A percentile compares a stretch with the other conserved stretches of the same genome.
Conservation (phyloP, 2,113 vertebrate genomes). For the Paratilapia polleni region DNA sequence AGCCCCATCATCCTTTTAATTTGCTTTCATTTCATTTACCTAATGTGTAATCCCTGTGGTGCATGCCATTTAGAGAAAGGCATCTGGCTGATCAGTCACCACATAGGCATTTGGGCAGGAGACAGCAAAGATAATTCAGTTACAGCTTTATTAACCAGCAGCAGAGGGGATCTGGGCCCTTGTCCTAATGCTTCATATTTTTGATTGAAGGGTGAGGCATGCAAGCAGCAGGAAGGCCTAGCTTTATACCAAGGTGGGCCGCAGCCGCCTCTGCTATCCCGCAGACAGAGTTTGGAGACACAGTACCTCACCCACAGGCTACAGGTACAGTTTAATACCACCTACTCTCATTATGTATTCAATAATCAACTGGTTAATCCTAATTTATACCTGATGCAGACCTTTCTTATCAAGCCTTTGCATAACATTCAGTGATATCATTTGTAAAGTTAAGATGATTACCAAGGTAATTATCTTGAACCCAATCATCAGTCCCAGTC, state of each 20-base stretch:
- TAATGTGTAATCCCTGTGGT: conserved; percentile 65
- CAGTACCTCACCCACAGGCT: conserved; percentile 92
- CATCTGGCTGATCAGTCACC: conserved; percentile 67
- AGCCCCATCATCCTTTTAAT: conserved; percentile 72
- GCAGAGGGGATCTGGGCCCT: conserved; percentile 9
- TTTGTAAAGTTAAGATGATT: conserved; percentile 10
- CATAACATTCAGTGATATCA: neutral
- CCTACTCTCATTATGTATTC: neutral
- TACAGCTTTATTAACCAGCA: conserved; percentile 47
- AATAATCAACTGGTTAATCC: neutral
- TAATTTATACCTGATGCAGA: neutral
- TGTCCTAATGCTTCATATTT: conserved; percentile 57
- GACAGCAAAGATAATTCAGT: conserved; percentile 55
- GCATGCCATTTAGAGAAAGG: conserved; percentile 60
- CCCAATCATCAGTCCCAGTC: conserved; percentile 38
- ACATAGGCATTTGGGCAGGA: conserved; percentile 62
- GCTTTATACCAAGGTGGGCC: conserved; percentile 81
- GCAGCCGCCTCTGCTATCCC: conserved; percentile 84
- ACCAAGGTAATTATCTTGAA: conserved; percentile 20
- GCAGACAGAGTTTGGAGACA: conserved; percentile 90
- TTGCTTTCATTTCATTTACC: conserved; percentile 73
- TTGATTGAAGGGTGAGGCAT: conserved; percentile 84
- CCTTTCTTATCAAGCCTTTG: conserved; percentile 7
- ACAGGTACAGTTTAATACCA: conserved; percentile 82
- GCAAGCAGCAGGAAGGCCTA: conserved; percentile 84